phyloP scores from a whole-genome alignment of 1,140 invertebrate species.

The Leptonema lineaticorne region DNA sequence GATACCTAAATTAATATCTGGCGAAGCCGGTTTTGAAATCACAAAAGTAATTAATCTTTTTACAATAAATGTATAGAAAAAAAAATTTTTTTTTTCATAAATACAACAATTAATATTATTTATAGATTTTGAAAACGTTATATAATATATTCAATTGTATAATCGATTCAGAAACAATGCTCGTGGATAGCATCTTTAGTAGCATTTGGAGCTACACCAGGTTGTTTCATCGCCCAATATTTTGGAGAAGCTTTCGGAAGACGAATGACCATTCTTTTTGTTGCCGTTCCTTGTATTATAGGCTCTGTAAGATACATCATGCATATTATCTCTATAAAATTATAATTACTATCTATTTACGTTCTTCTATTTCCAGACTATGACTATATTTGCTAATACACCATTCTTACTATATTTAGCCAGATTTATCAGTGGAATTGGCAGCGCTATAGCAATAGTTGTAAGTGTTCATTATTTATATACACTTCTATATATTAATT shows the following conservation, averaged over 20 bases:
- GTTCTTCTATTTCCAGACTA: conserved; percentile 62
- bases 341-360: too few relatives aligned
- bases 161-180: conserved; percentile 48
- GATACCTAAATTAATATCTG: conserved; percentile 54
- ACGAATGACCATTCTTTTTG: conserved; percentile 60
- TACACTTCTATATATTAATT: conserved; percentile 43
- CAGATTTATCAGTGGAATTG: conserved; percentile 59
- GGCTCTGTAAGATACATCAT: conserved; percentile 49
- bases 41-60: conserved; percentile 45
- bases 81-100: too few relatives aligned
- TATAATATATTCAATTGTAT: too few relatives aligned
- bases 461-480: conserved; percentile 44
- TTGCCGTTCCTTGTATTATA: conserved; percentile 57
- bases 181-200: conserved; percentile 72
- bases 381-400: conserved; percentile 56
- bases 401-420: conserved; percentile 55
- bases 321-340: too few relatives aligned
- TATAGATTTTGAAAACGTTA: too few relatives aligned
- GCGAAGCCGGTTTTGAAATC: conserved; percentile 49
- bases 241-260: conserved; percentile 65
- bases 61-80: conserved; percentile 29
- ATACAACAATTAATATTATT: too few relatives aligned
- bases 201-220: conserved; percentile 66
- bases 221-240: conserved; percentile 57
- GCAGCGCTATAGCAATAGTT: conserved; percentile 63